Evolutionary conservation across 2,113 vertebrate genomes (phyloP).

Genomic region (Hoplias malabaricus): DNA sequence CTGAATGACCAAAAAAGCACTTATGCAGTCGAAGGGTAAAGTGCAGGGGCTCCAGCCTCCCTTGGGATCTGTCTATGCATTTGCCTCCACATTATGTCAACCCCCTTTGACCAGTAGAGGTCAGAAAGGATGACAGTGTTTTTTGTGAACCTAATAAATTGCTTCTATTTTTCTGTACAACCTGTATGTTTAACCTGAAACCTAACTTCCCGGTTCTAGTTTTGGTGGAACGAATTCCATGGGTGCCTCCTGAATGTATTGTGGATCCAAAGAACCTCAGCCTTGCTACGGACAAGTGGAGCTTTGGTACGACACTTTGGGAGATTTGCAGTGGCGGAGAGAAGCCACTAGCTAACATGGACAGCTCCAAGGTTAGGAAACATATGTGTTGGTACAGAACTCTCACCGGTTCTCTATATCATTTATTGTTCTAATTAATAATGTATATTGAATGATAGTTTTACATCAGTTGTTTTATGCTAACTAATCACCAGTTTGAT

Average conservation of each 20-base stretch:
- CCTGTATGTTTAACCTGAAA: not conserved
- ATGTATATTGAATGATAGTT: no score
- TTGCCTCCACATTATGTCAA: no score
- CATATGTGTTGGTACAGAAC: not conserved
- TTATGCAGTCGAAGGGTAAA: no score
- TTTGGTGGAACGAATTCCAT: conserved; percentile 93
- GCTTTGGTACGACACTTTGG: conserved; percentile 95
- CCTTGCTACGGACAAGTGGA: conserved; percentile 90
- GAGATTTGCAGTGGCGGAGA: conserved; percentile 98
- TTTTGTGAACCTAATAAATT: no score
- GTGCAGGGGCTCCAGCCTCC: no score
- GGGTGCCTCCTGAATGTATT: conserved; percentile 95
- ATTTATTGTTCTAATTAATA: no score
- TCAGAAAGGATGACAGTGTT: no score
- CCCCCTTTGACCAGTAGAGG: conserved; percentile 1
- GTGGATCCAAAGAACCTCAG: conserved; percentile 84
- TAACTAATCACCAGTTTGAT: not conserved
- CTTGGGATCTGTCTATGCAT: no score
- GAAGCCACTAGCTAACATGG: conserved; percentile 87
- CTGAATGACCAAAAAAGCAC: no score
- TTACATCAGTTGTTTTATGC: not conserved
- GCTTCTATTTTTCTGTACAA: not conserved
- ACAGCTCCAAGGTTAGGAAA: conserved; percentile 83
- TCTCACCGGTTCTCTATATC: not conserved
- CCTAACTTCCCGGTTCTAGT: conserved; percentile 73